Evolutionary conservation across 2,888 invertebrate species (phyloP).

Genomic region (Parascotia fuliginaria): DNA sequence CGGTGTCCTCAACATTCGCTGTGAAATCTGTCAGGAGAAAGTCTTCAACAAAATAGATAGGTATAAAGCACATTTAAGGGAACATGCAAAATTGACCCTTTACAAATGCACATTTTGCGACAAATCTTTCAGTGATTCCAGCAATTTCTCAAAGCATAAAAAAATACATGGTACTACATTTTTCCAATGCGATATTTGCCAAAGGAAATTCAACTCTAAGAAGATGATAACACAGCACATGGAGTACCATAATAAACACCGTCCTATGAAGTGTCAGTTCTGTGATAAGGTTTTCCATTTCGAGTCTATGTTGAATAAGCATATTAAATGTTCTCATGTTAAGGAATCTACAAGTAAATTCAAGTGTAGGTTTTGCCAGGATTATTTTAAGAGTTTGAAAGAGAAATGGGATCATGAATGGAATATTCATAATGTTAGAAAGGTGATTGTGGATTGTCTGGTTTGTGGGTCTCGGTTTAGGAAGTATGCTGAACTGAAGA

Average conservation of each 20-base stretch:
- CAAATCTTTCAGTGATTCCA: constrained; percentile 80
- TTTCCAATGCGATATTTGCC: constrained; percentile 78
- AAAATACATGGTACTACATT: constrained; percentile 74
- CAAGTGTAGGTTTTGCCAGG: constrained; percentile 68
- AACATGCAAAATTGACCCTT: constrained; percentile 77
- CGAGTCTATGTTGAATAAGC: constrained; percentile 76
- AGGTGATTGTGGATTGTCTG: constrained; percentile 71
- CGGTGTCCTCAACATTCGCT: constrained; percentile 68
- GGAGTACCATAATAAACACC: constrained; percentile 71
- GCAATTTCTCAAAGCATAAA: constrained; percentile 82
- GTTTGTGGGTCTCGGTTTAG: constrained; percentile 72
- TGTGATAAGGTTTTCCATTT: constrained; percentile 74
- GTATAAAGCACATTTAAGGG: constrained; percentile 78
- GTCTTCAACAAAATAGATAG: constrained; percentile 72
- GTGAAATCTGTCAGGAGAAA: constrained; percentile 68
- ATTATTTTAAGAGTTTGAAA: constrained; percentile 63
- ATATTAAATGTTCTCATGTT: constrained; percentile 66
- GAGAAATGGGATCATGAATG: constrained; percentile 83
- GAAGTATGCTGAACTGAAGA: constrained; percentile 73
- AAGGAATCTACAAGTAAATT: constrained; percentile 53
- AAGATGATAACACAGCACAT: constrained; percentile 77
- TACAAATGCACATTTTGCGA: constrained; percentile 81
- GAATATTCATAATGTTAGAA: constrained; percentile 73
- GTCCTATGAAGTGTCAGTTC: constrained; percentile 62
- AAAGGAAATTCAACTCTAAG: constrained; percentile 79